Base-by-base conservation (phyloP, 2,888 invertebrate genomes). In the Stenodera caucasica region DNA sequence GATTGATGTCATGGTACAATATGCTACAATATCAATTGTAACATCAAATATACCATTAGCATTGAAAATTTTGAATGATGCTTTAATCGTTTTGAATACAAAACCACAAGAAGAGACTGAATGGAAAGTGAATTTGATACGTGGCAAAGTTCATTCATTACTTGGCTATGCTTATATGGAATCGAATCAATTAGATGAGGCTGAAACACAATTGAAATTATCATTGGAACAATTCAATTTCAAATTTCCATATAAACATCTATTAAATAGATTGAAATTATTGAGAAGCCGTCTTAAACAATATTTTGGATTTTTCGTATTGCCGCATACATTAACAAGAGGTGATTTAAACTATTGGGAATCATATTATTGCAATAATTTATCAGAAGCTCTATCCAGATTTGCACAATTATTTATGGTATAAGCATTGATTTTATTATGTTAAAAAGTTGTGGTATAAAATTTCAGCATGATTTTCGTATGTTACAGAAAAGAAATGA, bases 1-100 rank as follows among this genome's bases (percentile, higher is more conserved):
- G 45, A 80, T 85, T 61, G 82, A 83, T 54, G 83, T 84, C 0
- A 84, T 86, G 68, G 68, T 87, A 58, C 86, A 86, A 70, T 87
- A 85, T 58, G 82, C 84, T 0, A 82, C 84, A 59, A 74, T 88
- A 8, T 85, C 85, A 68, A 79, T 87, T n/a, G 77, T 82, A 21
- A 79, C 78, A 11, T 76, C 75, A 35, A 88, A 88, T 67, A 78
- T 85, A 59, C 84, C 86, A 0, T 83, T 84, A 76, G 85, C 86
- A 1, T 78, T 84, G 55, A 82, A 82, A 57, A 79, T 86, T 6
- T 72, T 88, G 18, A 74, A 77, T 49, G 83, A 86, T 69, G 84
- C 83, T 12, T 80, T 84, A 35, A 30, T 61, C 1, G 14, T 54
- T 14, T 12, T 60, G 12, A 52, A 55, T 30, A 5, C 49, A 32